Base-by-base conservation (phyloP, 1,140 invertebrate species). In the Plutomurus gul region DNA sequence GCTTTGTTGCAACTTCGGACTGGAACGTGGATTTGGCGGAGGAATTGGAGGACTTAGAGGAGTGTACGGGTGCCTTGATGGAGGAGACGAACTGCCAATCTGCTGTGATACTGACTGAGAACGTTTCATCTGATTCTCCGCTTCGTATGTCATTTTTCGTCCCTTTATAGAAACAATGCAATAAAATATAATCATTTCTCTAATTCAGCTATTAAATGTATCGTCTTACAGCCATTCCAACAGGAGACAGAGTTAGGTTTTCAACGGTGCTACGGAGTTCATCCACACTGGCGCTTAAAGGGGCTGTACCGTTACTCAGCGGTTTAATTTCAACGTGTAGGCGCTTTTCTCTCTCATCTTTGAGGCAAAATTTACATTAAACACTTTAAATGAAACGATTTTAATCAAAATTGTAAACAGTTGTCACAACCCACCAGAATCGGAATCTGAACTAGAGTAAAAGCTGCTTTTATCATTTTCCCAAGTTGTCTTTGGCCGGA, bases 311-410 rank as follows among this genome's bases (percentile, higher is more conserved):
- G 88, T 95, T 96, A 85, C 91, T 95, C 5, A 97, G 88, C 4
- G 96, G 96, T 87, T 97, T 97, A 79, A 98, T 98, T 89, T 96
- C 94, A 16, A 98, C 94, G 86, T 95, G 94, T 81, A 98, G 95
- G 87, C 96, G 96, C 78, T 92, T 90, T 84, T 94, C 92, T 76
- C 91, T 90, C 85, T 97, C 95, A 84, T 95, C 94, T 80, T 92
- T 20, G 86, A 77, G 70, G 46, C 76, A 56, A 60, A 11, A 36
- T 16, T 46, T 47, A 27, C 65, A 75, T 70, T 60, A 22, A 49
- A 22, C 0, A n/a, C n/a, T n/a, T n/a, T n/a, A n/a, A n/a, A n/a
- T n/a, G n/a, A n/a, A n/a, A n/a, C n/a, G n/a, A n/a, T n/a, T n/a
- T n/a, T n/a, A n/a, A n/a, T 20, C 6, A 49, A 1, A 8, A 46